Conservation (phyloP, 2,113 vertebrate genomes). For the Ornithorhynchus anatinus region DNA sequence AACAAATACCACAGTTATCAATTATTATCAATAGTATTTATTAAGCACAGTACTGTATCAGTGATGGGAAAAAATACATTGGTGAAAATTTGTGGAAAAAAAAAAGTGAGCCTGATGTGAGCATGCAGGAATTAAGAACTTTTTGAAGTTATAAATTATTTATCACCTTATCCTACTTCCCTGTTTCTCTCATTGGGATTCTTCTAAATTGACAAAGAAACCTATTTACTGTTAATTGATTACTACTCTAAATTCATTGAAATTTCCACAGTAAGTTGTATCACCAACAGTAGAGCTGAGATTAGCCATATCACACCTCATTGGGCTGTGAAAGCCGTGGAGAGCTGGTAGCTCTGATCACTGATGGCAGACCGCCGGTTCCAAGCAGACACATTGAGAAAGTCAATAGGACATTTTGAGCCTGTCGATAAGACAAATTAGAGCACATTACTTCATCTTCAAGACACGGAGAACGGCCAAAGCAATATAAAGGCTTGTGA, state of each 20-base stretch:
- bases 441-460: constrained; percentile 5
- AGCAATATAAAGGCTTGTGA: constrained; percentile 4
- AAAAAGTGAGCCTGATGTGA: constrained; percentile 52
- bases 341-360: not conserved
- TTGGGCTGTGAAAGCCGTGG: not conserved
- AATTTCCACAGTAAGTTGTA: constrained; percentile 58
- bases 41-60: too few species aligned
- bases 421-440: constrained; percentile 7
- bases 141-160: constrained; percentile 69
- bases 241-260: constrained; percentile 65
- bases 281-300: constrained; percentile 54
- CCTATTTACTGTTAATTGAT: constrained; percentile 77
- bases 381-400: constrained; percentile 18
- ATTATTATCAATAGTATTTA: too few species aligned
- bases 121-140: constrained; percentile 54
- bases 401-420: constrained; percentile 16
- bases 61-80: constrained; percentile 19
- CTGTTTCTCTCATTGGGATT: constrained; percentile 62
- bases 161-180: constrained; percentile 62
- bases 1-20: too few species aligned
- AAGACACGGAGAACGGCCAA: constrained; percentile 3
- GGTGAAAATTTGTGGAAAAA: constrained; percentile 48
- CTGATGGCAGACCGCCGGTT: constrained; percentile 17
- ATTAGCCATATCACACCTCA: constrained; percentile 33
- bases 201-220: constrained; percentile 69